Base-by-base conservation (phyloP, 2,888 invertebrate genomes). In the Auanema sp. region DNA sequence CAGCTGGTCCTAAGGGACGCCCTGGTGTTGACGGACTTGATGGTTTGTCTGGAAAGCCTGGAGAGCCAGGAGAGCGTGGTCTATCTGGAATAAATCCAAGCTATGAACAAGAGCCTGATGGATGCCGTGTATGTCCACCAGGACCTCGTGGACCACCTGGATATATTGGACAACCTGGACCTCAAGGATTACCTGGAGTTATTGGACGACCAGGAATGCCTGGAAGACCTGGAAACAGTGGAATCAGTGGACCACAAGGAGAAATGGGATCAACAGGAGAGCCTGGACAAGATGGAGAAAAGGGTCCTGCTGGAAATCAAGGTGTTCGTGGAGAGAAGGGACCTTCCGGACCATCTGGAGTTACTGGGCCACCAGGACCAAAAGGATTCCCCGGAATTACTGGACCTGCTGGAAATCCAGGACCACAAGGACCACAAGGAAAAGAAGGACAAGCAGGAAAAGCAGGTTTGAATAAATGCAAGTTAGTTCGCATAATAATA, bases 291-390 rank as follows among this genome's bases (percentile, higher is more conserved):
- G 70, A 72, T 60, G 75, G 75, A 65, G 70, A 72, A 53, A 69
- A 70, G 59, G 83, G 81, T 21, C 64, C 71, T 4, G 75, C 80
- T 23, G 85, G 85, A 55, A 74, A 79, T n/a, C 82, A 84, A 60
- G 82, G 68, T 50, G 84, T 86, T 2, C 85, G 87, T 40, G 89
- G 82, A 25, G 62, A 71, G 5, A 75, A 79, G 24, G 85, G 85
- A 58, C 75, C 79, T 86, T 3, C 85, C 87, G 40, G 89, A 89
- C 41, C 64, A 69, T 50, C 65, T 65, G 53, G 81, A 81, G 25
- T 67, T 76, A 23, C 72, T 80, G 89, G 90, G 55, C 80, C 86
- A 21, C 87, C 67, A 40, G 71, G 69, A 88, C 47, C 66, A 41
- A 66, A 65, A 49, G 66, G 66, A 23, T 69, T 69, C 62, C 57